phyloP scores from a whole-genome alignment of 2,797 vertebrate genomes.

The Chaenodraco wilsoni region DNA sequence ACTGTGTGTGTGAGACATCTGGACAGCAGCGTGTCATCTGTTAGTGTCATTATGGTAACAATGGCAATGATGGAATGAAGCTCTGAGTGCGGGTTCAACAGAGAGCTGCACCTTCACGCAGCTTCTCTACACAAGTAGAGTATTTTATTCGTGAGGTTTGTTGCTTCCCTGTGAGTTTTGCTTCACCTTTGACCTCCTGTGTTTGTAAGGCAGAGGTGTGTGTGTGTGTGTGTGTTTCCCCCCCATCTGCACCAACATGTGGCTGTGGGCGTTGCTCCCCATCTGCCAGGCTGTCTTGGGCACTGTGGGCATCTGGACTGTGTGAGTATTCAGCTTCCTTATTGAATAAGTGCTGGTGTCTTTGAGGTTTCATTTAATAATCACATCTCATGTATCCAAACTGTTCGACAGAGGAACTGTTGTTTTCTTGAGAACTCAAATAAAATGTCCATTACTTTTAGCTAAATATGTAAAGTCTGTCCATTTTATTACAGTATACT shows the following conservation, averaged over 20 bases:
- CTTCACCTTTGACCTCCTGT: not conserved
- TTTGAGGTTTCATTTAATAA: not conserved
- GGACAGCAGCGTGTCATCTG: not conserved
- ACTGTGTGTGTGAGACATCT: not conserved
- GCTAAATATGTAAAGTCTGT: too few relatives aligned
- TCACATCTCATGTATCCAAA: too few relatives aligned
- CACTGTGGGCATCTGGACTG: conserved; percentile 74
- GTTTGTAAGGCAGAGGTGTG: not conserved
- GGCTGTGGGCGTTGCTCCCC: conserved; percentile 81
- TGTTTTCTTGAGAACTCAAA: too few relatives aligned
- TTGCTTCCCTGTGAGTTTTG: not conserved
- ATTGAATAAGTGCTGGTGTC: not conserved
- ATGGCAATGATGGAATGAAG: not conserved
- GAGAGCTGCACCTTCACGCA: not conserved
- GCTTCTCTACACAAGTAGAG: not conserved
- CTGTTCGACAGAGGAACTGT: too few relatives aligned
- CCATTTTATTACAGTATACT: too few relatives aligned
- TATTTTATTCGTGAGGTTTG: too few relatives aligned
- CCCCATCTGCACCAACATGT: conserved; percentile 63
- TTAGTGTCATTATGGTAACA: conserved; percentile 14
- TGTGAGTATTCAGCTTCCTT: conserved; percentile 71
- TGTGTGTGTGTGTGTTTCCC: not conserved
- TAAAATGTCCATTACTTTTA: too few relatives aligned
- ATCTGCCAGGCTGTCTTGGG: conserved; percentile 70
- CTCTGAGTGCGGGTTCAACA: not conserved